Percentiles rank a stretch among this genome's conserved stretches.
phyloP scores from a whole-genome alignment of 2,888 invertebrate genomes.

The Rotaria sp. region DNA sequence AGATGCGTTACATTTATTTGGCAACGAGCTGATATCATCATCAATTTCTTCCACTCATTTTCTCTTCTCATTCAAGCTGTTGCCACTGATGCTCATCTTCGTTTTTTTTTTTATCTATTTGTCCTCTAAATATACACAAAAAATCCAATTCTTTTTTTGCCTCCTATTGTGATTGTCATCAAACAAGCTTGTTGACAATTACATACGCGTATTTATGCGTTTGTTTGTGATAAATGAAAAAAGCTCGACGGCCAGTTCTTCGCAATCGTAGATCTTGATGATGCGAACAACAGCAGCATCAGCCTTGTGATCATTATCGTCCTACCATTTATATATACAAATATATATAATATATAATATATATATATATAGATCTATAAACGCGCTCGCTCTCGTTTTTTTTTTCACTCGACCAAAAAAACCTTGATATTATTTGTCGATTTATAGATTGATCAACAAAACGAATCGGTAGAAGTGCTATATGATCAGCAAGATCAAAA shows the following conservation, averaged over 20 bases:
- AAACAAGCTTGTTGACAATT: constrained; percentile 12
- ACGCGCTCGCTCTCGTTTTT: neutral
- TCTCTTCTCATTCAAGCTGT: no score
- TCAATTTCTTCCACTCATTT: neutral
- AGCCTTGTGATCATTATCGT: neutral
- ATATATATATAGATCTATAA: neutral
- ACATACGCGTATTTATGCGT: neutral
- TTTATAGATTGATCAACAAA: neutral
- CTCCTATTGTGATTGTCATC: constrained; percentile 2
- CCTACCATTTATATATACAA: neutral
- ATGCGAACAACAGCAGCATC: neutral
- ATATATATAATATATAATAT: neutral
- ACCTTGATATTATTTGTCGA: neutral
- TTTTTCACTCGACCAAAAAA: neutral
- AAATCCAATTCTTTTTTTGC: neutral
- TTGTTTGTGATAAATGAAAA: constrained; percentile 14
- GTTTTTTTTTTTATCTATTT: no score
- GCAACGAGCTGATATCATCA: neutral
- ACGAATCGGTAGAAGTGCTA: neutral
- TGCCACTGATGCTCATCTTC: no score
- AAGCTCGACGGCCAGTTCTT: neutral
- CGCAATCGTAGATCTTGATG: neutral
- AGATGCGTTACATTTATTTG: neutral
- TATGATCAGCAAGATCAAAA: neutral
- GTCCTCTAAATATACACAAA: neutral